These are phyloP conservation scores for Hydropotes inermis DNA, from an alignment of 2,113 vertebrate genomes.

Conservation along the genomic window DNA sequence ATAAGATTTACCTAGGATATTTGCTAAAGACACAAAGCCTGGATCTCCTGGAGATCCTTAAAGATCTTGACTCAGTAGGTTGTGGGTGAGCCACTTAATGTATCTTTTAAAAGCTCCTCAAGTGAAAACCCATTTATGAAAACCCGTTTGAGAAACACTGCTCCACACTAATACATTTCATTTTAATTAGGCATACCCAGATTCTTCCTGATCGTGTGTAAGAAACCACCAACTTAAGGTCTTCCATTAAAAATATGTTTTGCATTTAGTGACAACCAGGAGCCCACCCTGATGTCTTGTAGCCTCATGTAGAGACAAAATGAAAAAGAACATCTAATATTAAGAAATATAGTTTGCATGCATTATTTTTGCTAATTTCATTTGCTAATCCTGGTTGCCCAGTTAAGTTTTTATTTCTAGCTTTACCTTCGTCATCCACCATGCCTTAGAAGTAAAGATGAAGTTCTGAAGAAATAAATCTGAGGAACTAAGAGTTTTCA, in stretches of 20 bases:
- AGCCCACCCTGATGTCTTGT: background rate
- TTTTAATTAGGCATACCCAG: background rate
- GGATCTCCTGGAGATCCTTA: background rate
- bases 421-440: background rate
- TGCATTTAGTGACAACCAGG: background rate
- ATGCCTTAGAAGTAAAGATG: background rate
- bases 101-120: slow-evolving; percentile 8
- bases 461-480: background rate
- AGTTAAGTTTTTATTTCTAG: background rate
- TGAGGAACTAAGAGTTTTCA: background rate
- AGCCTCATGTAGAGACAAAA: background rate
- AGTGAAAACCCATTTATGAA: background rate
- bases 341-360: background rate
- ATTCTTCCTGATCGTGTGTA: background rate
- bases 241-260: background rate
- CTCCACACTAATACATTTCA: slow-evolving; percentile 23
- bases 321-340: background rate
- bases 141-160: background rate
- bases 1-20: background rate
- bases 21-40: slow-evolving; percentile 12
- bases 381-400: background rate
- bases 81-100: background rate
- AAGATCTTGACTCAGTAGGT: background rate
- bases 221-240: background rate
- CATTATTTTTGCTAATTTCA: slow-evolving; percentile 1